Evolutionary conservation across 2,797 vertebrate species (phyloP).

Genomic region (Mormyrops attenuatus): DNA sequence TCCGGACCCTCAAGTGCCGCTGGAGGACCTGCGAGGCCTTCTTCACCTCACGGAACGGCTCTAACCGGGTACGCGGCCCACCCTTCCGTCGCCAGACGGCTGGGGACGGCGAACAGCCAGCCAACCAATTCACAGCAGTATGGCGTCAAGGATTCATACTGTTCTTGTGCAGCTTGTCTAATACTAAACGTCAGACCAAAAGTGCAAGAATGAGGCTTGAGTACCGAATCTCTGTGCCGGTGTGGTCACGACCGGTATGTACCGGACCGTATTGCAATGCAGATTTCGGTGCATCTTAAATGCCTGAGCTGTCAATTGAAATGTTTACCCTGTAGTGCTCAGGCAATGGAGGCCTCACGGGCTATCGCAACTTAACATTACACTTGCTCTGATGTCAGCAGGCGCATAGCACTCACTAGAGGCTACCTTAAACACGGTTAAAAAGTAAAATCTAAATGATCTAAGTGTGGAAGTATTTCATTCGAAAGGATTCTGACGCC

Average conservation of each 20-base stretch:
- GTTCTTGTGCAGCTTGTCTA: neutral
- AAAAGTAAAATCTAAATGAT: neutral
- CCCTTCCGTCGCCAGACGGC: neutral
- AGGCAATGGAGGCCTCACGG: neutral
- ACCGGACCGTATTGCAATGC: neutral
- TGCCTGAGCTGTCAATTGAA: neutral
- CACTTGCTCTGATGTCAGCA: neutral
- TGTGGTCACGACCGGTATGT: neutral
- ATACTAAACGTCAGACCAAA: neutral
- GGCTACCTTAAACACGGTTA: neutral
- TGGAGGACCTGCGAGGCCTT: constrained; percentile 91
- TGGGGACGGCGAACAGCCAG: neutral
- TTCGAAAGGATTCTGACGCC: neutral
- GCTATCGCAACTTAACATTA: neutral
- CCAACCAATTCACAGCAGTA: no score
- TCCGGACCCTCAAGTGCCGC: constrained; percentile 81
- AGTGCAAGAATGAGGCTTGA: neutral
- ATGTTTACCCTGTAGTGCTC: neutral
- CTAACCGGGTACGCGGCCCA: constrained; percentile 72
- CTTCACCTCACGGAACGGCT: constrained; percentile 73
- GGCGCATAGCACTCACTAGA: neutral
- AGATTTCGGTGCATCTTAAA: neutral
- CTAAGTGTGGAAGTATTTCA: neutral
- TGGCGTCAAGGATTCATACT: no score
- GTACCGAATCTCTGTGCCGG: neutral